A percentile compares a stretch with the other conserved stretches of the same genome.
These are phyloP conservation scores for Gobio gobio DNA, from an alignment of 2,113 vertebrate species.

Conservation along the genomic window DNA sequence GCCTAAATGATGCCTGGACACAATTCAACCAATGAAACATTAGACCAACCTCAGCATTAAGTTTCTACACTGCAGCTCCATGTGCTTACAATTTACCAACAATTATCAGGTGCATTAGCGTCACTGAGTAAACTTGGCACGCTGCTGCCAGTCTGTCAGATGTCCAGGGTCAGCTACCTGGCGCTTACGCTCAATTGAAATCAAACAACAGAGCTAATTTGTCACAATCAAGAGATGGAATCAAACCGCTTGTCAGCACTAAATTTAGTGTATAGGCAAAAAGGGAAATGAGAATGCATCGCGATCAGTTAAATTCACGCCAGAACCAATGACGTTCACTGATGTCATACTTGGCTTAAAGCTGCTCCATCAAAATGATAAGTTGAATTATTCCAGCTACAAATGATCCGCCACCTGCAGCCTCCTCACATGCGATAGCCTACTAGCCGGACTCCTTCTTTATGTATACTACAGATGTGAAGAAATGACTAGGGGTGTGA, in stretches of 20 bases:
- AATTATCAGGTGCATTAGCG: slow-evolving; percentile 31
- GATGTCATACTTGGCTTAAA: slow-evolving; percentile 7
- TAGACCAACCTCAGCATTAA: slow-evolving; percentile 17
- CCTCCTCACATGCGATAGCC: no score
- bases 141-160: slow-evolving; percentile 5
- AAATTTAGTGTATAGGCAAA: slow-evolving; percentile 22
- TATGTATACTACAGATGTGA: no score
- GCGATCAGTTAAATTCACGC: background rate
- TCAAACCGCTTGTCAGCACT: background rate
- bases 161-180: slow-evolving; percentile 11
- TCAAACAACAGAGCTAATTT: slow-evolving; percentile 31
- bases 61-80: slow-evolving; percentile 23
- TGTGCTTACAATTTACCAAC: slow-evolving; percentile 46
- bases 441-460: no score
- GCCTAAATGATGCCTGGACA: slow-evolving; percentile 23
- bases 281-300: background rate
- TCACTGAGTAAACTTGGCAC: slow-evolving; percentile 41
- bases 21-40: slow-evolving; percentile 22
- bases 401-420: no score
- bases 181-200: slow-evolving; percentile 33
- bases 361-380: no score
- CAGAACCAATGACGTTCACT: background rate
- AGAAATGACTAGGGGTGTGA: no score
- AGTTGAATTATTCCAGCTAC: no score
- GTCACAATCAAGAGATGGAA: slow-evolving; percentile 33